These are phyloP conservation scores for Ceyx cyanopectus DNA, from an alignment of 2,113 vertebrate genomes.

Conservation along the genomic window DNA sequence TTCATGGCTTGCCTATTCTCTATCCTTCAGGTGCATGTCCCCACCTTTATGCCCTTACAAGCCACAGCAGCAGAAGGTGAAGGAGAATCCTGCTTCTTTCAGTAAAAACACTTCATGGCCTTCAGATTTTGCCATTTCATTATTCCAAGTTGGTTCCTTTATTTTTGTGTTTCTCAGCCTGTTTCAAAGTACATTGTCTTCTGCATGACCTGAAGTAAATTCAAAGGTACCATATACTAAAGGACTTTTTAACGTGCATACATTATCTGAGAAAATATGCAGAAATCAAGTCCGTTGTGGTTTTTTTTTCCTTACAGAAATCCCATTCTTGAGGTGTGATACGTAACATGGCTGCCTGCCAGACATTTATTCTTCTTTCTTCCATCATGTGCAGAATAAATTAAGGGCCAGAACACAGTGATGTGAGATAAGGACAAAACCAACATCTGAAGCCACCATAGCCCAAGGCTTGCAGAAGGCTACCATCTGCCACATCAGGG, in stretches of 20 bases:
- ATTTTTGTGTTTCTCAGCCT: neutral
- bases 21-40: neutral
- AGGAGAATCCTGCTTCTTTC: neutral
- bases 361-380: neutral
- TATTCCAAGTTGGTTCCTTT: neutral
- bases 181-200: neutral
- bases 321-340: neutral
- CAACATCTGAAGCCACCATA: neutral
- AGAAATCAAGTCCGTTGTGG: neutral
- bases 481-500: fast-evolving
- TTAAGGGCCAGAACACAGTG: neutral
- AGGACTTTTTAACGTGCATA: neutral
- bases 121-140: neutral
- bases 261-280: neutral
- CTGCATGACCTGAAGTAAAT: neutral
- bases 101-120: neutral
- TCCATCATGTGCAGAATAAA: neutral
- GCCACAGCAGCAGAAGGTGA: neutral
- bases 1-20: neutral
- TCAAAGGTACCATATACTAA: neutral
- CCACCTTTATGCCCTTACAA: neutral
- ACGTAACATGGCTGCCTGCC: neutral
- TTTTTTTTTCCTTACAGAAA: neutral
- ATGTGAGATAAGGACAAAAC: neutral
- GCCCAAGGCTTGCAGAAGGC: neutral